Base-by-base conservation (phyloP, 1,140 invertebrate species). In the Drosophila ironensis region DNA sequence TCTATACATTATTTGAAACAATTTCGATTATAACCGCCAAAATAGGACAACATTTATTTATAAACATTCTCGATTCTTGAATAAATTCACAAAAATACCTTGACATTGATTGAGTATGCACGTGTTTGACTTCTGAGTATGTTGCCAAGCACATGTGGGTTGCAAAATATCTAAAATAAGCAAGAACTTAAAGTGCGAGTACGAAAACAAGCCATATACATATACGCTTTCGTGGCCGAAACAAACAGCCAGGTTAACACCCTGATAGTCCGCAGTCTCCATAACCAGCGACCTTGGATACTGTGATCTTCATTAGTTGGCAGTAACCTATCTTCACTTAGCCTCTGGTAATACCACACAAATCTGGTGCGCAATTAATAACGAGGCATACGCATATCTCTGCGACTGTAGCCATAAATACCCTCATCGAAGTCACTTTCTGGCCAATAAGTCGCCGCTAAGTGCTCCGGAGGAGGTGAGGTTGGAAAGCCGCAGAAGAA, bases 371-470 rank as follows among this genome's bases (percentile, higher is more conserved):
- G 69, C 73, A 57, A 82, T 82, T 84, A 84, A 78, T 84, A 71
- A 82, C 59, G 40, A 40, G 19, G 33, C 37, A 46, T 48, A 16
- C 27, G 30, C 54, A 28, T 50, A 46, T 35, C 12, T 16, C 33
- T 19, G 70, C 35, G 33, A 59, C n/a, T 67, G 59, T 38, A 28
- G 37, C 53, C 40, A 48, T 28, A 72, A 52, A 73, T 56, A 66
- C 33, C 57, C 74, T 70, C 51, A 78, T 70, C 30, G 35, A 56
- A 61, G 53, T 37, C 41, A 33, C 33, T 35, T 35, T 28, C 60
- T 70, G 54, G 70, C 57, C 78, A 86, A 82, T 84, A 82, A 82
- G 78, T 78, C 51, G 78, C 42, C 59, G 68, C 48, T 82, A 76
- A 81, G 77, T 82, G 77, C 59, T 57, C 28, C n/a, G 24, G 17